A percentile compares a stretch with the other conserved stretches of the same genome.
Evolutionary conservation across 2,797 vertebrate genomes (phyloP).

Genomic region (Alectoris magna): DNA sequence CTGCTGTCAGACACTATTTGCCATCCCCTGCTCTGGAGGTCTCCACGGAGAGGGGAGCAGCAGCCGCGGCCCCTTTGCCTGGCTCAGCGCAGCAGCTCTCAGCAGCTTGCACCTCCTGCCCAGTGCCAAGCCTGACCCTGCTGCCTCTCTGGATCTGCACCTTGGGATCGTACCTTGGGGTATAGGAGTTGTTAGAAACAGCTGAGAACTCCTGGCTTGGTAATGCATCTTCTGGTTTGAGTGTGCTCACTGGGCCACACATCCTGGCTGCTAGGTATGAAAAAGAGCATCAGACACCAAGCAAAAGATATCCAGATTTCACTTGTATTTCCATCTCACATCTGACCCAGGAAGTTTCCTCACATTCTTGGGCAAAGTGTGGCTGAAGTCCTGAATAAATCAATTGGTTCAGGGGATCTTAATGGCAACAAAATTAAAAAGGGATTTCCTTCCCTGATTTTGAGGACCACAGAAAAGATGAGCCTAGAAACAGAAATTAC

Average conservation of each 20-base stretch:
- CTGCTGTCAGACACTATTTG: background rate
- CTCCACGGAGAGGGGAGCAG: background rate
- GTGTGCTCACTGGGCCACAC: background rate
- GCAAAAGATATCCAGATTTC: background rate
- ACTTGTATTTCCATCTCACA: background rate
- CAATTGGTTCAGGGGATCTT: background rate
- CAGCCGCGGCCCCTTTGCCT: background rate
- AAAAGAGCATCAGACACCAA: background rate
- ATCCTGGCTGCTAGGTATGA: background rate
- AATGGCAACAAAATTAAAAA: background rate
- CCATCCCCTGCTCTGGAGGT: background rate
- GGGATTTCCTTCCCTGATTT: background rate
- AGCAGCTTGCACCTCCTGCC: background rate
- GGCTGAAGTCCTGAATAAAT: background rate
- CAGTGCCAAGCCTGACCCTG: background rate
- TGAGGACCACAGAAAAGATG: background rate
- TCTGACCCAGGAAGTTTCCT: background rate
- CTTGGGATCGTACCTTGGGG: background rate
- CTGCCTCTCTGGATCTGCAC: background rate
- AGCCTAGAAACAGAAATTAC: background rate
- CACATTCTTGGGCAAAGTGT: background rate
- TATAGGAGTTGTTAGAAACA: background rate
- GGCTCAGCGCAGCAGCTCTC: background rate
- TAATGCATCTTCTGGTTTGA: background rate
- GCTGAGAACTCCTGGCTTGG: background rate